Evolutionary conservation across 2,888 invertebrate species (phyloP), one percentile per base, ranked within the genome.

Genomic region (Corythucha ciliata): DNA sequence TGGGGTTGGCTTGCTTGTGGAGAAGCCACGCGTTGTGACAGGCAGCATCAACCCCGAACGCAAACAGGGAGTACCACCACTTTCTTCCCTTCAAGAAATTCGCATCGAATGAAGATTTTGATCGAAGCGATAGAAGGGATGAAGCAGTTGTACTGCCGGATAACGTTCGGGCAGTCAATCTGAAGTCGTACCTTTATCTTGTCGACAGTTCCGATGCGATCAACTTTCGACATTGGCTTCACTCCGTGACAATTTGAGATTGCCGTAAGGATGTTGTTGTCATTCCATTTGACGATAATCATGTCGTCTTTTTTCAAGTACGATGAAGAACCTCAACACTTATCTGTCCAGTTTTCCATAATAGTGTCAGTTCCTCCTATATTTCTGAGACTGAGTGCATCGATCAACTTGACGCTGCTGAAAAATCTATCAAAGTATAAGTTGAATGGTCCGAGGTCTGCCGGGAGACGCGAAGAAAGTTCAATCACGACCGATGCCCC

Each of bases 341-440:
- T 41, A 20, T 20, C 10, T 34, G 36, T 48, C 37, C 26, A 20
- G 21, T 25, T 36, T 34, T 41, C 41, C 1, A 42, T 14, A 42
- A 49, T 41, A 12, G 32, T 50, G 4, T 42, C 49, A 18, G 49
- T 49, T 24, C 32, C 49, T 44, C 49, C 49, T n/a, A 29, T 49
- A 42, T 42, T 49, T 32, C 29, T 41, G 26, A 29, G 26, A 2
- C 32, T 14, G 5, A 51, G 39, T 24, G 25, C 32, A 36, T 44
- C 29, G 4, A 51, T 21, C 25, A 51, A 32, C 39, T 44, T 44
- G 4, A 51, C 8, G 18, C 51, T 32, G 20, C 36, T 51, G 29
- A 51, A 51, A 18, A 51, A 51, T 37, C 39, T 46, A 29, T 51
- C 51, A 37, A 51, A 34, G 22, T 51, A 51, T 8, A 51, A n/a